Evolutionary conservation across 2,113 vertebrate genomes (phyloP).

Genomic region (Anhinga anhinga): DNA sequence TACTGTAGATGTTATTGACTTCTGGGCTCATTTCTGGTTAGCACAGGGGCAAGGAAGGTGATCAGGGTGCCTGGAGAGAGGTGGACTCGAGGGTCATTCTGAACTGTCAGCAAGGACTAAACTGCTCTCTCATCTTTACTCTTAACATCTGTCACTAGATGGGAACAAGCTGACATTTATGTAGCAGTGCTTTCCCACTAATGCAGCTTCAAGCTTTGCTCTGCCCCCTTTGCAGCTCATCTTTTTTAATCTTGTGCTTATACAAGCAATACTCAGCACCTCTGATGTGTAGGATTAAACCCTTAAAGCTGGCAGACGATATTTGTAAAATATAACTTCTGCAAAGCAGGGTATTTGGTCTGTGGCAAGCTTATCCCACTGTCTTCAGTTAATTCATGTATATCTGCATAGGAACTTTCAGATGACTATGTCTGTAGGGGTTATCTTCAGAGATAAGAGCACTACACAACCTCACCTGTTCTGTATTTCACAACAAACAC

Average conservation of each 20-base stretch:
- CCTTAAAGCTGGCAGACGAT: background rate
- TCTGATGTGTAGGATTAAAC: conserved; percentile 19
- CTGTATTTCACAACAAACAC: background rate
- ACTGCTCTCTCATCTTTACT: background rate
- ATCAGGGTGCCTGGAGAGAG: background rate
- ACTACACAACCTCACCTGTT: background rate
- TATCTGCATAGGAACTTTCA: background rate
- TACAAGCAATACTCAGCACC: background rate
- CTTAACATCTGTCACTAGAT: background rate
- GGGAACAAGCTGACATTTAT: background rate
- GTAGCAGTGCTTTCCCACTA: background rate
- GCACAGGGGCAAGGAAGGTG: background rate
- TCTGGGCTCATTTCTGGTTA: background rate
- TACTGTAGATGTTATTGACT: background rate
- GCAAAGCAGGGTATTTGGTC: background rate
- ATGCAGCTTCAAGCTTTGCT: background rate
- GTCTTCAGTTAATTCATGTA: background rate
- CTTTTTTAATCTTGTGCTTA: conserved; percentile 1
- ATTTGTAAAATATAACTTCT: background rate
- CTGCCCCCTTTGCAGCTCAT: background rate
- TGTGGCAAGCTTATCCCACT: background rate
- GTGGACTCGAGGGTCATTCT: background rate
- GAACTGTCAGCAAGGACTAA: background rate
- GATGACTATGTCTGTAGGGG: background rate
- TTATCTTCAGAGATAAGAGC: background rate